Evolutionary conservation across 2,888 invertebrate genomes (phyloP), one percentile per base, ranked within the genome.

Genomic region (Lordiphosa fenestrarum): DNA sequence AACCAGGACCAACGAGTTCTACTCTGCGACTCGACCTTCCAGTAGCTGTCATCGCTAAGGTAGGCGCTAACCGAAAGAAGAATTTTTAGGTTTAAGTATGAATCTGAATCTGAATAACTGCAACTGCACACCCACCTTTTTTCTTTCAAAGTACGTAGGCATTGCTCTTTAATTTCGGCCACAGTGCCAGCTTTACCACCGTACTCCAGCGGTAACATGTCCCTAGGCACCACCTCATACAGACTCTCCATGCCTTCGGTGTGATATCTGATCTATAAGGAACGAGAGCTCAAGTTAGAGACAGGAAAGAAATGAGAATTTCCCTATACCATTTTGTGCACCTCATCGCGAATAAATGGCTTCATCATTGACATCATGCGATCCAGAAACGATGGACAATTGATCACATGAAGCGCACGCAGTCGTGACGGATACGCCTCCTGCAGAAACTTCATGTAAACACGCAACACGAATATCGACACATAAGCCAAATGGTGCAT

Each of bases 341-440:
- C 90, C 77, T 91, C 91, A 75, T 91, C 92, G 61, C 91, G 91
- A 90, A 93, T 90, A 70, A 93, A 93, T 0, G 93, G 93, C 63
- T 89, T 90, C 69, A 92, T 90, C 68, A 93, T 86, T 25, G 91
- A 76, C 88, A 93, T 86, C 63, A 93, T 89, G 76, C 92, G 92
- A 81, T 92, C 92, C 38, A 92, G 84, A 36, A 92, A 90, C 0
- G 92, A 90, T 57, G 91, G 91, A 0, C 91, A 90, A 78, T 94
- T 94, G 49, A 94, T 86, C 1, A 94, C 91, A 83, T 94, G 93
- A 53, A 94, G 92, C 0, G 91, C 92, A 68, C 91, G 91, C 87
- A 94, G 90, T 56, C 93, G 91, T 2, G 93, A 91, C 0, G 94
- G 94, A 87, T 93, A 87, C 12, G 92, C 94, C 73, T 94, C 94